These are phyloP conservation scores for Luehdorfia chinensis DNA, from an alignment of 1,140 invertebrate species.

Conservation along the genomic window DNA sequence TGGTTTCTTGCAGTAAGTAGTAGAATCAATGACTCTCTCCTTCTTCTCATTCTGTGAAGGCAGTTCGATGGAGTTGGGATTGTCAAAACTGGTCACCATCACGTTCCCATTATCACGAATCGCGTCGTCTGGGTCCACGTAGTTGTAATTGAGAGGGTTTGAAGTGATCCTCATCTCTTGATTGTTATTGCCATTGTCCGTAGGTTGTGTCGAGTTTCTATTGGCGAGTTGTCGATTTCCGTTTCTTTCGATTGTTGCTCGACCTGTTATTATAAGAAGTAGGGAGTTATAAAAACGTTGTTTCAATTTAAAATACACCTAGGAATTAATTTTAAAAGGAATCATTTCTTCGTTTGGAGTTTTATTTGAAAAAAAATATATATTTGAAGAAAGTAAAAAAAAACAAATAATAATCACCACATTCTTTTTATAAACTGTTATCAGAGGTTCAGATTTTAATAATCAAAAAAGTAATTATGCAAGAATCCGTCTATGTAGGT, in stretches of 20 bases:
- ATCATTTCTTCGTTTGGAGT: too few species aligned
- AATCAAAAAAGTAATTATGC: too few species aligned
- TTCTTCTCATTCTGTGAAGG: slow-evolving; percentile 73
- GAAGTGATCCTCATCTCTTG: slow-evolving; percentile 84
- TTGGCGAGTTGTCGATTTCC: slow-evolving; percentile 67
- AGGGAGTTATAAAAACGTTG: too few species aligned
- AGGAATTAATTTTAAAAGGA: too few species aligned
- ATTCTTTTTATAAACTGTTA: too few species aligned
- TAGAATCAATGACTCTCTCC: slow-evolving; percentile 79
- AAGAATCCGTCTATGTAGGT: too few species aligned
- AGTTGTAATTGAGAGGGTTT: slow-evolving; percentile 85
- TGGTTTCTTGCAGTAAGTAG: slow-evolving; percentile 84
- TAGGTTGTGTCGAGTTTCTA: slow-evolving; percentile 54
- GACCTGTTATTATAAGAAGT: slow-evolving; percentile 59
- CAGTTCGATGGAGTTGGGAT: slow-evolving; percentile 85
- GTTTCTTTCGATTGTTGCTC: slow-evolving; percentile 90
- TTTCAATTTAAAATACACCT: too few species aligned
- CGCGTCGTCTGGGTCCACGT: slow-evolving; percentile 81
- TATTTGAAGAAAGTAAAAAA: too few species aligned
- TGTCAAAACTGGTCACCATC: slow-evolving; percentile 83
- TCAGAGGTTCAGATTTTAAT: too few species aligned
- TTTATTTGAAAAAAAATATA: too few species aligned
- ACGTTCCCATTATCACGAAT: slow-evolving; percentile 72
- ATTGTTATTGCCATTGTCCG: slow-evolving; percentile 65
- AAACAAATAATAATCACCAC: too few species aligned